Conservation (phyloP, 2,888 invertebrate genomes). For the Aleiodes leptofemur region DNA sequence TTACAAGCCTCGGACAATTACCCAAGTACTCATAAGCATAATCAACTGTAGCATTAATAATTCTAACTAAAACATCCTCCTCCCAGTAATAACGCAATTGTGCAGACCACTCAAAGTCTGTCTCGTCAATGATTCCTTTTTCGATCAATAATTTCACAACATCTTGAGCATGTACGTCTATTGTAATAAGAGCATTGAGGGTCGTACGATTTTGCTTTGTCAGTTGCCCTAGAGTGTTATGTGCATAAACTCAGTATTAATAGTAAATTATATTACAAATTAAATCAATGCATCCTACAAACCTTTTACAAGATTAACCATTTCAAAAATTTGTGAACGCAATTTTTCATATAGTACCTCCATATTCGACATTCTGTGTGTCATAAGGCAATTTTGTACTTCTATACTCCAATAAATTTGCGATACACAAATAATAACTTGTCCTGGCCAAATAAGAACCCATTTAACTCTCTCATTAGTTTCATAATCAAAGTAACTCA, state of each 20-base stretch:
- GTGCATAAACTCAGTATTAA: background rate
- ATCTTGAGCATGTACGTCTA: slow-evolving; percentile 91
- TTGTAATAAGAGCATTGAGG: slow-evolving; percentile 88
- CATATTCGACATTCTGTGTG: slow-evolving; percentile 78
- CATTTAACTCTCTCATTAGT: slow-evolving; percentile 80
- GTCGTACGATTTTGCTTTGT: slow-evolving; percentile 85
- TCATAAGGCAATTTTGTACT: slow-evolving; percentile 83
- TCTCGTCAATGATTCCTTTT: slow-evolving; percentile 81
- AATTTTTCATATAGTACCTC: slow-evolving; percentile 78
- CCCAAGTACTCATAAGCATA: slow-evolving; percentile 92
- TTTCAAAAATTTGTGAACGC: slow-evolving; percentile 82
- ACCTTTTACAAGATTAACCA: slow-evolving; percentile 83
- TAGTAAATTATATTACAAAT: background rate
- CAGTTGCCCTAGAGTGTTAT: slow-evolving; percentile 79
- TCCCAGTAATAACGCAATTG: slow-evolving; percentile 89
- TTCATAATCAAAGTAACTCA: slow-evolving; percentile 82
- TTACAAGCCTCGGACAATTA: slow-evolving; percentile 85
- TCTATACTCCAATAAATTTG: slow-evolving; percentile 91
- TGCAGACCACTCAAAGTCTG: slow-evolving; percentile 90
- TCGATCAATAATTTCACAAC: slow-evolving; percentile 82
- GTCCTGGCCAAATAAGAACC: slow-evolving; percentile 88
- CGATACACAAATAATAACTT: slow-evolving; percentile 87
- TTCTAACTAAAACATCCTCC: slow-evolving; percentile 82
- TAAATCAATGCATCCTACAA: background rate
- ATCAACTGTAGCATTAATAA: slow-evolving; percentile 86